Conservation (phyloP, 1,140 invertebrate species). For the Hyposmocoma kahamanoa region DNA sequence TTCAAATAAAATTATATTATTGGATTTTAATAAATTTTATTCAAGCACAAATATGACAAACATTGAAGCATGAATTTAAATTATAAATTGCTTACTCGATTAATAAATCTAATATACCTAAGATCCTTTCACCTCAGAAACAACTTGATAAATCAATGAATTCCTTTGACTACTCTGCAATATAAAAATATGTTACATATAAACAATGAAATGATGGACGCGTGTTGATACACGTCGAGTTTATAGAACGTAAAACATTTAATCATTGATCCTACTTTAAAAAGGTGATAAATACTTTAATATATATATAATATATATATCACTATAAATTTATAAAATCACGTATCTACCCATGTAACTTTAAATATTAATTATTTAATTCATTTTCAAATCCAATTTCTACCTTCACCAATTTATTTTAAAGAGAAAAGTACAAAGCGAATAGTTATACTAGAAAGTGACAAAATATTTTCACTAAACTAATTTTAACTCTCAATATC, state of each 20-base stretch:
- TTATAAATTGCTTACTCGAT: slow-evolving; percentile 20
- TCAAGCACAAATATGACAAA: slow-evolving; percentile 66
- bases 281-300: slow-evolving; percentile 10
- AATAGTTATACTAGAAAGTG: too few relatives aligned
- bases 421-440: slow-evolving; percentile 15
- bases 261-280: slow-evolving; percentile 2
- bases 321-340: slow-evolving; percentile 18
- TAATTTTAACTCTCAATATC: too few relatives aligned
- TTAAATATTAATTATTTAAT: slow-evolving; percentile 10
- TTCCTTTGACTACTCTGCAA: slow-evolving; percentile 25
- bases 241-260: not conserved
- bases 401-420: slow-evolving; percentile 30
- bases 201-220: slow-evolving; percentile 12
- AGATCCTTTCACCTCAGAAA: slow-evolving; percentile 15
- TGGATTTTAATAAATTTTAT: slow-evolving; percentile 51
- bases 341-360: slow-evolving; percentile 27
- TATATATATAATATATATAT: not conserved
- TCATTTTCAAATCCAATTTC: slow-evolving; percentile 20
- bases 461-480: too few relatives aligned
- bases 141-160: slow-evolving; percentile 21
- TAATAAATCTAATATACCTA: slow-evolving; percentile 20
- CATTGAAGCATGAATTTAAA: slow-evolving; percentile 51
- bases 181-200: slow-evolving; percentile 48
- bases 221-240: not conserved
- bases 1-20: slow-evolving; percentile 33